These are phyloP conservation scores for Lysandra bellargus DNA, from an alignment of 2,888 invertebrate genomes.

Conservation along the genomic window DNA sequence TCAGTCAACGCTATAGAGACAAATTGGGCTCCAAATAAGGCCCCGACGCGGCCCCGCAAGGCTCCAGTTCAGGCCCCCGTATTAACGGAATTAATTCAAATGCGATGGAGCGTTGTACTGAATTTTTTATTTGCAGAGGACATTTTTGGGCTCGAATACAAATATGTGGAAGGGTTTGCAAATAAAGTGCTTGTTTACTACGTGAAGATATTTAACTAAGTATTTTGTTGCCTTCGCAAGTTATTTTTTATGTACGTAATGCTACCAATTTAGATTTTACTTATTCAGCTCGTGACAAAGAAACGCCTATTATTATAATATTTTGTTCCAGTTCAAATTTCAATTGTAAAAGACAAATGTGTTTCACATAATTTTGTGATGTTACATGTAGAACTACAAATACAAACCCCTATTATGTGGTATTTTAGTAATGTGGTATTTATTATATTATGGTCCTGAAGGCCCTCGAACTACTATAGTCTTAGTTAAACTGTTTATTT, in stretches of 20 bases:
- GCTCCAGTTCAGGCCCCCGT: constrained; percentile 43
- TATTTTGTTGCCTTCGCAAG: background rate
- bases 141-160: constrained; percentile 11
- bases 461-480: no score
- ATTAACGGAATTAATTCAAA: constrained; percentile 64
- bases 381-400: no score
- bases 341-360: no score
- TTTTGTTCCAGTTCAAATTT: no score
- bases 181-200: background rate
- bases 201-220: background rate
- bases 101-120: constrained; percentile 22
- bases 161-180: background rate
- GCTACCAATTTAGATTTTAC: background rate
- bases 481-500: no score
- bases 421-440: no score
- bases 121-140: constrained; percentile 17
- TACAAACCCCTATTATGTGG: no score
- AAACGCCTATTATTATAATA: no score
- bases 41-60: background rate
- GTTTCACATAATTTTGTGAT: no score
- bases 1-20: constrained; percentile 72
- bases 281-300: background rate
- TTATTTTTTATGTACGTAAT: background rate
- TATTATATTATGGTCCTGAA: no score
- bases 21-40: constrained; percentile 43